These are phyloP conservation scores for Anastrepha obliqua DNA, from an alignment of 1,140 invertebrate species.

Conservation along the genomic window DNA sequence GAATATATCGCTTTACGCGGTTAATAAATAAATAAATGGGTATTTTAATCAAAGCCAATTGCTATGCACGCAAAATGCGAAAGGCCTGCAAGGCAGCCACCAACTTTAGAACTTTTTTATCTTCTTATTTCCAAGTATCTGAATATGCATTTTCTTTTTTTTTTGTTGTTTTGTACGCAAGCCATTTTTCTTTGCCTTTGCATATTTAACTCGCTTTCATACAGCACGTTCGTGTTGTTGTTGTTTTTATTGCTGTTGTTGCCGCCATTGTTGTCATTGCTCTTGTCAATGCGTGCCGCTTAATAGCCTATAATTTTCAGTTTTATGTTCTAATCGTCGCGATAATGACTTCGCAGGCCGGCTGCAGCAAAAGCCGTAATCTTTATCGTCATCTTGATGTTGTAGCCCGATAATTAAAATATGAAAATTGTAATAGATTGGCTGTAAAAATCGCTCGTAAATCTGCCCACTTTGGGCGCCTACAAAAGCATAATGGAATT, in stretches of 20 bases:
- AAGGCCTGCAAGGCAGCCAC: not conserved
- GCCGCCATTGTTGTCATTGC: not conserved
- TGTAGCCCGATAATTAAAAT: conserved; percentile 1
- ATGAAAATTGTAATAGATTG: conserved; percentile 36
- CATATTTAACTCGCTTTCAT: not conserved
- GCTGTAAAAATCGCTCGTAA: conserved; percentile 20
- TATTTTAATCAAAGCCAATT: not conserved
- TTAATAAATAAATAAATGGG: conserved; percentile 40
- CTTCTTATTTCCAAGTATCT: not conserved
- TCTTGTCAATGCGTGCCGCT: conserved; percentile 20
- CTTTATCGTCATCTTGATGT: not conserved
- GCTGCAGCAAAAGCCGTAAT: not conserved
- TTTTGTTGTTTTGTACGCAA: not conserved
- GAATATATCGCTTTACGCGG: conserved; percentile 13
- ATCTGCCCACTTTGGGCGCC: conserved; percentile 42
- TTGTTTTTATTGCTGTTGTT: not conserved
- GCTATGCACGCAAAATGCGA: conserved; percentile 7
- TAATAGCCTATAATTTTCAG: conserved; percentile 32
- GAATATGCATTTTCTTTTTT: not conserved
- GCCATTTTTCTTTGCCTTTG: not conserved
- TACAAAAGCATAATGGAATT: not conserved
- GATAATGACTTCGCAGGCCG: conserved; percentile 20
- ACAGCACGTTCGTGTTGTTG: no score
- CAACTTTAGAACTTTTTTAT: not conserved
- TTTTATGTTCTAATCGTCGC: conserved; percentile 39